A percentile compares a stretch with the other conserved stretches of the same genome.
Conservation (phyloP, 2,113 vertebrate species). For the Prinia subflava region DNA sequence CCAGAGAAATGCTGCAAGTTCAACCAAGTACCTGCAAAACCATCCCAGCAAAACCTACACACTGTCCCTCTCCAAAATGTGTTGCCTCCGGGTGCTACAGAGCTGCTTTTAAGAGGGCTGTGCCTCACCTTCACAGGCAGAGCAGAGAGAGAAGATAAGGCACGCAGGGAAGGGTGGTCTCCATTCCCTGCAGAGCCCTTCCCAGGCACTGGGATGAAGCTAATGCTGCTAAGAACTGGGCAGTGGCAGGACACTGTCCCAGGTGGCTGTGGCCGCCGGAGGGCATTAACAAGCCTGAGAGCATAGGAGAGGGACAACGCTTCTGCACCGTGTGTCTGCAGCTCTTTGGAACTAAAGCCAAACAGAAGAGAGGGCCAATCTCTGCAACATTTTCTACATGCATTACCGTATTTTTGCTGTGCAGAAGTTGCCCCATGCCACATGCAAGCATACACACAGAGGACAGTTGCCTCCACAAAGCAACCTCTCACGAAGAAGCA, state of each 20-base stretch:
- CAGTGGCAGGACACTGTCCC: neutral
- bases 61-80: neutral
- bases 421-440: neutral
- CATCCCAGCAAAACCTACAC: neutral
- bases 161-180: neutral
- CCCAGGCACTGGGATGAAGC: neutral
- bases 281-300: neutral
- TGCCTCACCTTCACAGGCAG: neutral
- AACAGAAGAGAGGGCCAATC: neutral
- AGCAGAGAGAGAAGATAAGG: neutral
- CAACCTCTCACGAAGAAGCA: neutral
- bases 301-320: fast-evolving
- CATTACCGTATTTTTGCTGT: fast-evolving
- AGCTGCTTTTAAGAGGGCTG: neutral
- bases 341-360: neutral
- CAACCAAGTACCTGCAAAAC: neutral
- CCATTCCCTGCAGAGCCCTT: neutral
- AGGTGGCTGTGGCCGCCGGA: neutral
- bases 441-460: neutral
- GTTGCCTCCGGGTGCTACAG: neutral
- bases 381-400: neutral
- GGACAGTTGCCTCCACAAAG: neutral
- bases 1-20: neutral
- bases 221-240: neutral
- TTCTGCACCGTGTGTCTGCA: fast-evolving